phyloP scores from a whole-genome alignment of 1,140 invertebrate species.

The Zaprionus davidi region DNA sequence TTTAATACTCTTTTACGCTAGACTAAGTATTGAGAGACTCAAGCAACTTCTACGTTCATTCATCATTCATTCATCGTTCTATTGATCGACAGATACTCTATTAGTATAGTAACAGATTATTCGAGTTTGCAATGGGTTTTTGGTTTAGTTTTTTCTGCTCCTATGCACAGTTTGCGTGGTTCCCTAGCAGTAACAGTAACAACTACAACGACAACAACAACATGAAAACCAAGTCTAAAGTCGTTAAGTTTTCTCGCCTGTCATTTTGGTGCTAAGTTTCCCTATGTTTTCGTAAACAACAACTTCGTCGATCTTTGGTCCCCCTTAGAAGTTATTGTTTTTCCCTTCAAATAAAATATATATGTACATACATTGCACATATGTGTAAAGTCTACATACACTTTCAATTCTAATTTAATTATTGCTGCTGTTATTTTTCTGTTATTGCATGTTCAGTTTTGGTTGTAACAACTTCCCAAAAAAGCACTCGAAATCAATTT shows the following conservation, averaged over 20 bases:
- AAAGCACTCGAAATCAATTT: slow-evolving; percentile 50
- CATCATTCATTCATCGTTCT: too few relatives aligned
- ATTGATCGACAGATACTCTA: neutral
- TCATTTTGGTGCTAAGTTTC: slow-evolving; percentile 30
- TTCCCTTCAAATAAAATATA: neutral
- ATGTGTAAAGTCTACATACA: neutral
- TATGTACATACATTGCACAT: neutral
- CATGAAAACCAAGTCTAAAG: slow-evolving; percentile 35
- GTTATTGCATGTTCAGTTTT: slow-evolving; percentile 21
- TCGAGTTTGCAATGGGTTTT: slow-evolving; percentile 17
- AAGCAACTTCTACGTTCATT: neutral
- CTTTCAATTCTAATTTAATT: slow-evolving; percentile 29
- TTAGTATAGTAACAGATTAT: slow-evolving; percentile 4
- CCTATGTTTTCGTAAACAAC: slow-evolving; percentile 33
- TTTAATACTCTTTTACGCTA: slow-evolving; percentile 11
- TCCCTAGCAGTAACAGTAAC: neutral
- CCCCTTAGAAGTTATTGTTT: slow-evolving; percentile 14
- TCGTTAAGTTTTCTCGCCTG: slow-evolving; percentile 45
- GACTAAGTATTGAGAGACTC: neutral
- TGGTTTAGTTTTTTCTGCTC: neutral
- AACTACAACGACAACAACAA: slow-evolving; percentile 11
- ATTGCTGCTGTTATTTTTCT: slow-evolving; percentile 16
- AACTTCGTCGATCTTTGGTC: slow-evolving; percentile 22
- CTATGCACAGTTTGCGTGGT: slow-evolving; percentile 14
- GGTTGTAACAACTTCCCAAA: slow-evolving; percentile 14